phyloP scores from a whole-genome alignment of 2,888 invertebrate species.

The Lomographa bimaculata region DNA sequence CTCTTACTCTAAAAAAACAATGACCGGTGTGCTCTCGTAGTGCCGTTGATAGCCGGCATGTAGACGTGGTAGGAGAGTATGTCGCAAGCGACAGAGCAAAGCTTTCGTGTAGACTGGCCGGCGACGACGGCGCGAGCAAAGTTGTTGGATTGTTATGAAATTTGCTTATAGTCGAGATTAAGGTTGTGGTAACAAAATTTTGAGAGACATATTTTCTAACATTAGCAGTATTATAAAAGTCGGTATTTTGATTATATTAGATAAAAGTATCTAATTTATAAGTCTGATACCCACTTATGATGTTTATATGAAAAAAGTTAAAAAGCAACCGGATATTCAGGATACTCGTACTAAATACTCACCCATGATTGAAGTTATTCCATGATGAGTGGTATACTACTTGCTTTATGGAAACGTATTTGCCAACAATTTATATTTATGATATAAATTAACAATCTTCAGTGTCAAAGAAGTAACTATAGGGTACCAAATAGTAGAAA shows the following conservation, averaged over 20 bases:
- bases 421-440: constrained; percentile 45
- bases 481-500: constrained; percentile 70
- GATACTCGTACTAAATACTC: constrained; percentile 25
- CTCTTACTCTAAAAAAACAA: constrained; percentile 32
- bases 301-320: constrained; percentile 33
- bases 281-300: constrained; percentile 68
- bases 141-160: constrained; percentile 74
- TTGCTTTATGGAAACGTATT: constrained; percentile 49
- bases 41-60: constrained; percentile 46
- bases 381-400: constrained; percentile 49
- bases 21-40: constrained; percentile 52
- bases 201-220: constrained; percentile 80
- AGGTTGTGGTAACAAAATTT: constrained; percentile 79
- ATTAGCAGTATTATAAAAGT: constrained; percentile 71
- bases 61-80: constrained; percentile 44
- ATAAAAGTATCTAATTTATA: constrained; percentile 58
- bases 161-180: constrained; percentile 73
- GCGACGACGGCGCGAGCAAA: constrained; percentile 39
- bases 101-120: constrained; percentile 61
- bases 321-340: constrained; percentile 29
- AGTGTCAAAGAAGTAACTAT: constrained; percentile 77
- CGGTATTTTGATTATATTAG: constrained; percentile 68
- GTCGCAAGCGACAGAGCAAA: constrained; percentile 37
- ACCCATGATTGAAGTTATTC: constrained; percentile 51
- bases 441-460: constrained; percentile 54